Base-by-base conservation (phyloP, 2,888 invertebrate species). In the Andrena haemorrhoa region DNA sequence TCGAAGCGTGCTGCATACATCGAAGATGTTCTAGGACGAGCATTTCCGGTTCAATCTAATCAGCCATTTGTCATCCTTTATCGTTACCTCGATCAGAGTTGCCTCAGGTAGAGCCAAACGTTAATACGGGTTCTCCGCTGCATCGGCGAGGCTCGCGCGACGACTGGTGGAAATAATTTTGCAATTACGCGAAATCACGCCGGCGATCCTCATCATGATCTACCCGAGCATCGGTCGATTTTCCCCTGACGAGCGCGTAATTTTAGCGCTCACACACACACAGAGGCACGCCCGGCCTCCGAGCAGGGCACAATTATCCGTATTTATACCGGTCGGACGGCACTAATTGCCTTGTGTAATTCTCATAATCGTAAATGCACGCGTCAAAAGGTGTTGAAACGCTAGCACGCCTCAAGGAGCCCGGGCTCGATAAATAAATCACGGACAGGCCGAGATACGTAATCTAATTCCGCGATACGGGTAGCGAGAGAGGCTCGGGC, bases 321-420 rank as follows among this genome's bases (percentile, higher is more conserved):
- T 90, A 88, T 89, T 89, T 90, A 88, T 87, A 89, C 84, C 85
- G 80, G 83, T 86, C 79, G 79, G 82, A 64, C 64, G 85, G 81
- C 86, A 88, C 90, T 91, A 92, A 92, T 91, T 92, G 91, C 89
- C 89, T 89, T 87, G 89, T 88, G 90, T 92, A 91, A 92, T 91
- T 91, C 89, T 89, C 90, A 89, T 91, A 91, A 92, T 91, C 89
- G 92, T 91, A 92, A 92, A 92, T 91, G 89, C 86, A 88, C 90
- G 90, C 89, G 90, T 91, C 86, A 86, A 86, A 86, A 92, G 90
- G 90, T 92, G 92, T 91, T 91, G 92, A 92, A 92, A 91, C 74
- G 79, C 75, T 81, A 84, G 86, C 88, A 86, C 86, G 86, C 87
- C 88, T 89, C 87, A 81, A 88, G 88, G 89, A 88, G 86, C 89